Conservation (phyloP, 2,113 vertebrate species). For the Naja naja region DNA sequence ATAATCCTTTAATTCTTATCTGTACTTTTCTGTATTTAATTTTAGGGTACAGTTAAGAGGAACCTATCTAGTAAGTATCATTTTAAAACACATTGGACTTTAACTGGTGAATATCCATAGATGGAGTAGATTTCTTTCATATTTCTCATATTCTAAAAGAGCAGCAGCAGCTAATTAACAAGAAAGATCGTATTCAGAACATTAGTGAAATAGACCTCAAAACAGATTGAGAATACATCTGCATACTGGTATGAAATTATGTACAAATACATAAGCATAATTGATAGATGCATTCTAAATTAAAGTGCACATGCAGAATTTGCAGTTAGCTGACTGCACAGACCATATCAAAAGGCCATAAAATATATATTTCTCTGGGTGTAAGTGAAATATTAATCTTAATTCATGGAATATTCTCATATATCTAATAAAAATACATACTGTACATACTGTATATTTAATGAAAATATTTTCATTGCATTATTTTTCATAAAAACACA, state of each 20-base stretch:
- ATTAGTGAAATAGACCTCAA: background rate
- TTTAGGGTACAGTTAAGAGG: constrained; percentile 91
- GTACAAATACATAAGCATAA: background rate
- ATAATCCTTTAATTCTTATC: constrained; percentile 41
- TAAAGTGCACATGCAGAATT: background rate
- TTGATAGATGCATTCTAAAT: background rate
- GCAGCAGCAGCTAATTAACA: background rate
- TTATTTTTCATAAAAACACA: background rate
- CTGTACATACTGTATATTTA: background rate
- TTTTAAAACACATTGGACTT: background rate
- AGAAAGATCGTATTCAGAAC: background rate
- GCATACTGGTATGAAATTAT: background rate
- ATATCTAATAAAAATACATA: background rate
- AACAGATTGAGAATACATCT: background rate
- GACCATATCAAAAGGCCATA: background rate
- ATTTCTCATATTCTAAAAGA: constrained; percentile 26
- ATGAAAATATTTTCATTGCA: background rate
- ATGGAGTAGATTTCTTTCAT: background rate
- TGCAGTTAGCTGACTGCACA: background rate
- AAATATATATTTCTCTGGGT: background rate
- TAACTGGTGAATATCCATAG: background rate
- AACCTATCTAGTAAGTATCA: constrained; percentile 94
- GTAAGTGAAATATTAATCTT: background rate
- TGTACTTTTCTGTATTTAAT: constrained; percentile 69
- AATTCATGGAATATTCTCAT: background rate